These are phyloP conservation scores for Fukomys damarensis DNA, from an alignment of 2,113 vertebrate species.

Conservation along the genomic window DNA sequence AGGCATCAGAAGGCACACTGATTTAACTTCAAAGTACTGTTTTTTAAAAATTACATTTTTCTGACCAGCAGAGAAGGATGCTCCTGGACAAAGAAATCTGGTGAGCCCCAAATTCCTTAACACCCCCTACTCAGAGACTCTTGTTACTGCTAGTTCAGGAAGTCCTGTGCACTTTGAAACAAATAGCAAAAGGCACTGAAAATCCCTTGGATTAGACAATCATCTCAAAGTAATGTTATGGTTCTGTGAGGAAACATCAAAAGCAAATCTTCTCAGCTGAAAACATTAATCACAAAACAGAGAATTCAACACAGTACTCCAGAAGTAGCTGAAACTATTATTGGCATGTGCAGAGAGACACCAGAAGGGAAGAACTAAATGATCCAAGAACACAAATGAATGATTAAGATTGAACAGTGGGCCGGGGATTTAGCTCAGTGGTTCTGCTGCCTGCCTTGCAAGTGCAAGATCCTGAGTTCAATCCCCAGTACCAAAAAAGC, in stretches of 20 bases:
- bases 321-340: not conserved
- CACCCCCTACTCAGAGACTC: not conserved
- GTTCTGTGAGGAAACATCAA: not conserved
- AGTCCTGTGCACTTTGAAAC: not conserved
- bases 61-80: not conserved
- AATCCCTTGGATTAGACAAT: not conserved
- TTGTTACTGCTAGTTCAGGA: not conserved
- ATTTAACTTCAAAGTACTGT: not conserved
- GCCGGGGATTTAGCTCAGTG: too few relatives aligned
- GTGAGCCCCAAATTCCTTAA: not conserved
- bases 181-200: not conserved
- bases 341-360: not conserved
- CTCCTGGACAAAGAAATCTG: not conserved
- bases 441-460: too few relatives aligned
- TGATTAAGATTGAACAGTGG: not conserved
- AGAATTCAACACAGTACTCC: not conserved
- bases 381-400: not conserved
- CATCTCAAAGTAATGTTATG: not conserved
- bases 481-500: too few relatives aligned
- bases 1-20: not conserved
- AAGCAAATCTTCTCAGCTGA: not conserved
- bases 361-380: not conserved
- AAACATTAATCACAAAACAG: not conserved
- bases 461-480: too few relatives aligned
- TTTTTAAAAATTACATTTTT: not conserved